A percentile compares a stretch with the other conserved stretches of the same genome.
These are phyloP conservation scores for Conus ventricosus DNA, from an alignment of 1,140 invertebrate species.

Conservation along the genomic window DNA sequence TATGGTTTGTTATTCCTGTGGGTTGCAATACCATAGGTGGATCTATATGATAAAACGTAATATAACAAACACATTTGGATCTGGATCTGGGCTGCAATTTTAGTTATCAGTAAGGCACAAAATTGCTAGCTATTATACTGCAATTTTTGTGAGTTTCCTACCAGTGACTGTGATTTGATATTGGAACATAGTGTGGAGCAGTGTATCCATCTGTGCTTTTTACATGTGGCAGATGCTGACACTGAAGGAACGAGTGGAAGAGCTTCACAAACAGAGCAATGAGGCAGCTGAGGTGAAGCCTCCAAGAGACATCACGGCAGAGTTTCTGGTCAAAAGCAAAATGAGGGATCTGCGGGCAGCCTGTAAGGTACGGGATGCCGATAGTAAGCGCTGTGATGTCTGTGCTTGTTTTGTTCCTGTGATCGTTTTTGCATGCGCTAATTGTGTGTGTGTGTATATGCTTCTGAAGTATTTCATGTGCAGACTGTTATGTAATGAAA, in stretches of 20 bases:
- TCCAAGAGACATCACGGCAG: conserved; percentile 85
- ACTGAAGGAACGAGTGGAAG: conserved; percentile 82
- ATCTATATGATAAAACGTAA: too few species aligned
- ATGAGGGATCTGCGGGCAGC: conserved; percentile 87
- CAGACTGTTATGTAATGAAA: not conserved
- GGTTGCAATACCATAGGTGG: too few species aligned
- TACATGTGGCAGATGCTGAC: conserved; percentile 79
- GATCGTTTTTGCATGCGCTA: too few species aligned
- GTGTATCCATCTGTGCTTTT: not conserved
- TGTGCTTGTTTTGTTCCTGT: not conserved
- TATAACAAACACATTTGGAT: too few species aligned
- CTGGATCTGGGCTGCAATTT: too few species aligned
- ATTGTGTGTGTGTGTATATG: not conserved
- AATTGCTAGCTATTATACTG: too few species aligned
- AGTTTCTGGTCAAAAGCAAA: conserved; percentile 90
- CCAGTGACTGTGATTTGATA: too few species aligned
- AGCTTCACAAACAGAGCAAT: conserved; percentile 83
- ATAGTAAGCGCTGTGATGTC: not conserved
- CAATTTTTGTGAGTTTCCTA: too few species aligned
- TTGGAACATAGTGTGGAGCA: too few species aligned
- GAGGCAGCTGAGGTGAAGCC: conserved; percentile 81
- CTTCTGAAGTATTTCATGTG: not conserved
- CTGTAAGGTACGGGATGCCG: conserved; percentile 78
- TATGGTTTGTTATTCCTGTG: too few species aligned
- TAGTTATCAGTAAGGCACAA: too few species aligned